A percentile compares a stretch with the other conserved stretches of the same genome.
phyloP scores from a whole-genome alignment of 2,113 vertebrate species.

The Calidris pygmaea region DNA sequence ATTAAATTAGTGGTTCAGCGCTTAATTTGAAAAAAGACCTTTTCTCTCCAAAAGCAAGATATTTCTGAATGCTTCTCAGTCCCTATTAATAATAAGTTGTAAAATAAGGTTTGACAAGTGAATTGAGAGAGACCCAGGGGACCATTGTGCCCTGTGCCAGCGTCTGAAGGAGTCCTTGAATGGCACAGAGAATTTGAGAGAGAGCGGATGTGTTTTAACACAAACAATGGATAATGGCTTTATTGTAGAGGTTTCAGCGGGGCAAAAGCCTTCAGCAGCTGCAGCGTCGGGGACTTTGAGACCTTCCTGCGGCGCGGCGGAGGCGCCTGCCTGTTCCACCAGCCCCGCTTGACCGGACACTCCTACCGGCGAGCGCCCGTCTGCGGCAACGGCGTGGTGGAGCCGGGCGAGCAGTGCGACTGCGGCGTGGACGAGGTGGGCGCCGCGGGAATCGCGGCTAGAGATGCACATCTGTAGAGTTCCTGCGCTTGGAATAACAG shows the following conservation, averaged over 20 bases:
- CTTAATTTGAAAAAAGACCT: not conserved
- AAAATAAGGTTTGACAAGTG: not conserved
- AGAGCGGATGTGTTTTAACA: not conserved
- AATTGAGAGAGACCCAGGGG: not conserved
- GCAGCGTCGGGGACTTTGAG: slow-evolving; percentile 83
- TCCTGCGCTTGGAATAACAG: rapidly evolving
- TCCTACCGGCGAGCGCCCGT: not conserved
- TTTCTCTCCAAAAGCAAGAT: not conserved
- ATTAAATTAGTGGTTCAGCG: not conserved
- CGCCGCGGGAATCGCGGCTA: rapidly evolving
- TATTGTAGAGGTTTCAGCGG: slow-evolving; percentile 64
- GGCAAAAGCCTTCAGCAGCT: slow-evolving; percentile 85
- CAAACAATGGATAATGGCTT: not conserved
- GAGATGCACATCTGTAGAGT: rapidly evolving
- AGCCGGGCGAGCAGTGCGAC: slow-evolving; percentile 84
- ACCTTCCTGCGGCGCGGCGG: slow-evolving; percentile 63
- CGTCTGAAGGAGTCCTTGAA: no score
- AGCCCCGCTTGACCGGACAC: not conserved
- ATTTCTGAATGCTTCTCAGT: not conserved
- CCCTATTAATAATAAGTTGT: not conserved
- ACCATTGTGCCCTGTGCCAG: no score
- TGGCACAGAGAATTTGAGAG: not conserved
- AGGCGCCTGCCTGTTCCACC: not conserved
- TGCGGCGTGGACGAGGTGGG: slow-evolving; percentile 79
- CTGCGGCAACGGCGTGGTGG: slow-evolving; percentile 85